Evolutionary conservation across 2,113 vertebrate genomes (phyloP).

Genomic region (Osmerus eperlanus): DNA sequence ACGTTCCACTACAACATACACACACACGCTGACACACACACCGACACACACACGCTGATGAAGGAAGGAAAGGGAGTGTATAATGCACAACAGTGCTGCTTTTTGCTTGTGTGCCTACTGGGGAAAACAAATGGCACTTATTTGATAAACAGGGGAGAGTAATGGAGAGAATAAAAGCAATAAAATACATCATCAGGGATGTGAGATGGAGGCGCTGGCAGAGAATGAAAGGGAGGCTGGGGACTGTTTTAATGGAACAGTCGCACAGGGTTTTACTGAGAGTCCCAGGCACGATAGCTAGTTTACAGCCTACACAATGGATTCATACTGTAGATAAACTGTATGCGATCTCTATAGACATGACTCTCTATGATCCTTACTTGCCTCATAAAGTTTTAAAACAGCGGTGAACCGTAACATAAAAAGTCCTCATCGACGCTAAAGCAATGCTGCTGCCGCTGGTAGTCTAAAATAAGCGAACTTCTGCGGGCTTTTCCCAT

Average conservation of each 20-base stretch:
- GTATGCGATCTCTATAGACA: not conserved
- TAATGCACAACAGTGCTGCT: not conserved
- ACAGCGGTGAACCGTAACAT: not conserved
- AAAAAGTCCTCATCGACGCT: not conserved
- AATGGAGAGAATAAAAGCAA: not conserved
- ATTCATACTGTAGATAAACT: not conserved
- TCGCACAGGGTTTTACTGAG: slow-evolving; percentile 22
- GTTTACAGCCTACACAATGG: slow-evolving; percentile 9
- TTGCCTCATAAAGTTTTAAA: not conserved
- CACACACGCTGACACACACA: not conserved
- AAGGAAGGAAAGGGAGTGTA: not conserved
- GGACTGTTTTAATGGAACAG: slow-evolving; percentile 14
- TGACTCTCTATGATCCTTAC: no score
- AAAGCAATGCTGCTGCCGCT: slow-evolving; percentile 5
- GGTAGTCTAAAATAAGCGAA: slow-evolving; percentile 1
- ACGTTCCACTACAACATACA: not conserved
- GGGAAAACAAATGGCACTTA: not conserved
- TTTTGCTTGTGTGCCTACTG: slow-evolving; percentile 6
- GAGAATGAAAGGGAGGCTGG: slow-evolving; percentile 11
- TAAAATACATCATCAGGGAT: slow-evolving; percentile 2
- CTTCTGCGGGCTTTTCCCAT: slow-evolving; percentile 7
- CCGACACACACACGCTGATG: not conserved
- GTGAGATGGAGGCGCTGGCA: slow-evolving; percentile 14
- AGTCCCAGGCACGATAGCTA: slow-evolving; percentile 8
- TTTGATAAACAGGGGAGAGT: slow-evolving; percentile 1